Evolutionary conservation across 2,113 vertebrate genomes (phyloP), one percentile per base, ranked within the genome.

Genomic region (Solea solea): DNA sequence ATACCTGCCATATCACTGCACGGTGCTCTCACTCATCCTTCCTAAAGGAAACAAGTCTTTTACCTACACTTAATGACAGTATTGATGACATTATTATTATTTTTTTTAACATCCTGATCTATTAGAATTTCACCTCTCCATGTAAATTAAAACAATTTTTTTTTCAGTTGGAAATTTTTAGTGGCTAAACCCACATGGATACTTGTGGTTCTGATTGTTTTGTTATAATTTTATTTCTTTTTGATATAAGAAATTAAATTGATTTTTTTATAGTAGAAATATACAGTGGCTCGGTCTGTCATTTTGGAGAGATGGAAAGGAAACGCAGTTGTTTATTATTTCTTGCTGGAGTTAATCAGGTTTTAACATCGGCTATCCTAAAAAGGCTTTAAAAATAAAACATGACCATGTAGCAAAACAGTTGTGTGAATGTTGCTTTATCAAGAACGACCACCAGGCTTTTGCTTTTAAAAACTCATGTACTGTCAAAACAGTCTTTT

Each of bases 181-280:
- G 76, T 85, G 69, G 79, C 66, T 69, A 84, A 86, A 73, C 68
- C 84, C 89, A 91, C 86, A 74, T 81, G 80, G 81, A 82, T 81
- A 74, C 79, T 76, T 91, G 87, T 91, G 81, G 83, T 76, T 86
- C 79, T 89, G 85, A 90, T 90, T 86, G 85, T 87, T 91, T 84
- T 86, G 74, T 87, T 90, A 85, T 90, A 80, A 87, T 90, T 89
- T 74, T 48, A 64, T 92, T 91, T 91, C 80, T 88, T 91, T 91
- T 91, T 91, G 76, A 91, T 90, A 90, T 88, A 90, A 92, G 90
- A 90, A 90, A 91, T 92, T 92, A 91, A 92, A 93, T 91, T 89
- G 93, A 93, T 93, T 94, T 95, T 95, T 95, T 95, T 95, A 91
- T 93, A 95, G 94, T 95, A 94, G 85, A 93, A 87, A 86, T 90